Evolutionary conservation across 2,797 vertebrate species (phyloP), one percentile per base, ranked within the genome.

Genomic region (Poeciliopsis infans): DNA sequence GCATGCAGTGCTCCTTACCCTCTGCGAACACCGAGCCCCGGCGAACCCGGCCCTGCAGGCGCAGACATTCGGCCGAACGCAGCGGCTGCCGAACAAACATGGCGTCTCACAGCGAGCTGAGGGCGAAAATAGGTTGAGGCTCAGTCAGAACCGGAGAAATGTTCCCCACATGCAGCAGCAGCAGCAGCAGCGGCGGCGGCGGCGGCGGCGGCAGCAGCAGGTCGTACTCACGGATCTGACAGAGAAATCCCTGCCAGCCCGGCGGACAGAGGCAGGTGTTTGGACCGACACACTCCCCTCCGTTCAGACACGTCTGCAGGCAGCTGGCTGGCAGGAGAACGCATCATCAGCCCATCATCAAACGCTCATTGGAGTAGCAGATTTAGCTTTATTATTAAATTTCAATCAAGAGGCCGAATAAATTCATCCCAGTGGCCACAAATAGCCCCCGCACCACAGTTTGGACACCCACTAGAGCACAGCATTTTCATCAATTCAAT

Each of bases 231-330:
- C 93, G 92, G 69, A 91, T 95, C 81, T 97, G 95, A 78, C 95
- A 96, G 47, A 92, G 82, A 74, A 66, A 82, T 74, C 95, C 94
- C 13, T 55, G 87, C 96, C 94, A 96, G 7, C 91, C 96, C 13
- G 57, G 57, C 0, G 74, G 0, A 46, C 94, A 96, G 85, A 89
- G 86, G 31, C 94, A 97, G 85, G 86, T 83, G 88, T 94, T 95
- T 16, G 94, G 91, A 2, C 92, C 89, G 1, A 95, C 89, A 7
- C 95, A 96, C 91, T 96, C 94, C 0, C 93, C 96, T n/a, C 83
- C 86, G 1, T 96, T 96, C 79, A 95, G 79, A 83, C 96, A 96
- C 82, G 80, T 94, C 79, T 96, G 95, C 74, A 95, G 88, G 81
- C 96, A 96, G 70, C 91, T 93, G 77, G 94, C 95, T 96, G 89